Conservation (phyloP, 92 coral and sea anemone genomes). For the Zoanthus sansibaricus region DNA sequence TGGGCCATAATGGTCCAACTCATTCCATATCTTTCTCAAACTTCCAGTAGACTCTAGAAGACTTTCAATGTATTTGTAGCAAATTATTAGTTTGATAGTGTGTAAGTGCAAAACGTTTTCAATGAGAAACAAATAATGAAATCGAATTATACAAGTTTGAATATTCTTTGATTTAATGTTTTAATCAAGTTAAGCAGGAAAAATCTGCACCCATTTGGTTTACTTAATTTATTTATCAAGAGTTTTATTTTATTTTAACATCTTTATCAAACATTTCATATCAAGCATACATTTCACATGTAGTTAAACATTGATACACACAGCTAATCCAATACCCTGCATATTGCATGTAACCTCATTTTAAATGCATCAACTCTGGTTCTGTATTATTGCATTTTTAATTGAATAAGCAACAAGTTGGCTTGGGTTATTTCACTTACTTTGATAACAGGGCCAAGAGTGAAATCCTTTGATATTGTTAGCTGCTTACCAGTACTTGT, state of each 20-base stretch:
- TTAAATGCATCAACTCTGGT: slow-evolving; percentile 12
- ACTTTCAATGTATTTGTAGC: not conserved
- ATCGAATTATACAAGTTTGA: not conserved
- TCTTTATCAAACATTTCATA: not conserved
- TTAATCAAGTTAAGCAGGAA: not conserved
- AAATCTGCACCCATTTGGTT: not conserved
- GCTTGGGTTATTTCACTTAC: slow-evolving; percentile 32
- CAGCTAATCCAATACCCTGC: slow-evolving; percentile 5
- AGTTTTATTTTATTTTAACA: not conserved
- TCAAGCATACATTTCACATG: not conserved
- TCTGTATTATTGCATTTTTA: slow-evolving; percentile 6
- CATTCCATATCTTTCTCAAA: too few relatives aligned
- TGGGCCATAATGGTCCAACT: too few relatives aligned
- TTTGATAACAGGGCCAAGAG: slow-evolving; percentile 40
- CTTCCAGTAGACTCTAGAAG: too few relatives aligned
- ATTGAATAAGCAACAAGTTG: slow-evolving; percentile 14
- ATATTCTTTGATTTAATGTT: not conserved
- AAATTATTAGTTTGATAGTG: not conserved
- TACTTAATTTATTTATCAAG: not conserved
- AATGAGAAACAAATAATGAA: slow-evolving; percentile 1
- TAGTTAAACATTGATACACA: not conserved
- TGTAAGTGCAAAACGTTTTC: not conserved
- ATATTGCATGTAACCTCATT: not conserved
- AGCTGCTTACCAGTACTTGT: slow-evolving; percentile 17
- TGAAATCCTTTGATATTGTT: slow-evolving; percentile 26